These are phyloP conservation scores for Campoplex nolae DNA, from an alignment of 2,888 invertebrate genomes.

Conservation along the genomic window DNA sequence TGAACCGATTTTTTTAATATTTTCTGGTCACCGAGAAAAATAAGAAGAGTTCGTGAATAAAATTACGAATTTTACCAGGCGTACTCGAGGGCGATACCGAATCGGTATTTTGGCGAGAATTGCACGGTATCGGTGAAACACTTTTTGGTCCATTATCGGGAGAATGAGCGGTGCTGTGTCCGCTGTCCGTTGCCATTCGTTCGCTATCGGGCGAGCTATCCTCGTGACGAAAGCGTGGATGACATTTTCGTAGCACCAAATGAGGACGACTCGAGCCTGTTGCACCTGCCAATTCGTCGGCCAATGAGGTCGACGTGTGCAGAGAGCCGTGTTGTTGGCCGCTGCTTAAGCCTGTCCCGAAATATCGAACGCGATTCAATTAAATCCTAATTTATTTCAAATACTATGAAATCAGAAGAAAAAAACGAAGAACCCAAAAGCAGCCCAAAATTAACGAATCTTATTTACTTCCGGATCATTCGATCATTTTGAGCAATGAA, in stretches of 20 bases:
- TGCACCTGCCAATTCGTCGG: conserved; percentile 88
- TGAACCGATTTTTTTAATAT: too few species aligned
- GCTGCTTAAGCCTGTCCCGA: conserved; percentile 57
- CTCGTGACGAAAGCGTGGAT: conserved; percentile 85
- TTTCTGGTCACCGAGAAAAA: not conserved
- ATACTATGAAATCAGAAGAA: not conserved
- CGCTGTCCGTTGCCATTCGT: conserved; percentile 93
- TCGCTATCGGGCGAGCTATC: conserved; percentile 96
- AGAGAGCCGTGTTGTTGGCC: conserved; percentile 72
- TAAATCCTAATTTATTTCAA: not conserved
- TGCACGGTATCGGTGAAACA: conserved; percentile 90
- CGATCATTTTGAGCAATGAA: not conserved
- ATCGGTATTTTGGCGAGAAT: conserved; percentile 81
- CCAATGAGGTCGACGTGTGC: conserved; percentile 86
- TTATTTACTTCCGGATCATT: not conserved
- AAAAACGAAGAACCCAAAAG: not conserved
- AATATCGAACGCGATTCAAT: conserved; percentile 18
- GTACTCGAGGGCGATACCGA: conserved; percentile 82
- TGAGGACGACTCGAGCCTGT: conserved; percentile 81
- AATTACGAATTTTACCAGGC: conserved; percentile 75
- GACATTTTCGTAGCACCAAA: conserved; percentile 80
- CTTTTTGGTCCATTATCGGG: conserved; percentile 95
- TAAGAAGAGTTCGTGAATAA: not conserved
- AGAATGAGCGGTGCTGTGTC: conserved; percentile 96
- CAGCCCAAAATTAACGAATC: not conserved